Evolutionary conservation across 2,797 vertebrate species (phyloP).

Genomic region (Sebastes baramenuke): DNA sequence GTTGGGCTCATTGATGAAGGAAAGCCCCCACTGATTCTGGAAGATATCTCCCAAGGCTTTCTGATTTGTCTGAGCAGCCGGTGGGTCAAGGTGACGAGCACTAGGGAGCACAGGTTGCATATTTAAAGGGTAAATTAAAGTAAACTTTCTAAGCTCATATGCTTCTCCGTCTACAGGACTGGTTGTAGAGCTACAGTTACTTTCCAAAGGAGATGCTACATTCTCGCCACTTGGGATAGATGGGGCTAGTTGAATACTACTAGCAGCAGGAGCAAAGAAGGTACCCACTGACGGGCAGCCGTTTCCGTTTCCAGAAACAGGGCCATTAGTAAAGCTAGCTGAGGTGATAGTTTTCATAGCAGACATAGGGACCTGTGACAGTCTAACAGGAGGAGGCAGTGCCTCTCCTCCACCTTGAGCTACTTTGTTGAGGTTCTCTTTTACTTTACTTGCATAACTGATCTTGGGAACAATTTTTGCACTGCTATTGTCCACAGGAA

Average conservation of each 20-base stretch:
- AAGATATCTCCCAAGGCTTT: constrained; percentile 98
- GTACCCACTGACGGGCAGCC: constrained; percentile 86
- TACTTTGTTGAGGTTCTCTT: constrained; percentile 99
- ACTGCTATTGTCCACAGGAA: constrained; percentile 99
- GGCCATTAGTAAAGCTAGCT: constrained; percentile 95
- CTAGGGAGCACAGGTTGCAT: constrained; percentile 97
- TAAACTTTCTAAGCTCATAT: constrained; percentile 92
- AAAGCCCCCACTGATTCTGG: constrained; percentile 99
- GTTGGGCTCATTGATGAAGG: constrained; percentile 98
- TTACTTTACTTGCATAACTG: constrained; percentile 99
- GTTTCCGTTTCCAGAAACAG: constrained; percentile 89
- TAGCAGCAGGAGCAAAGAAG: constrained; percentile 91
- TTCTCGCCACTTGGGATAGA: constrained; percentile 85
- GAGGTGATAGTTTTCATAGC: constrained; percentile 98
- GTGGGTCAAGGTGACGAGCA: constrained; percentile 81
- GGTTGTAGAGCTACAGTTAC: constrained; percentile 75
- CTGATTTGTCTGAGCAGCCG: constrained; percentile 89
- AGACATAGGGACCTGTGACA: constrained; percentile 96
- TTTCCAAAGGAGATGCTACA: constrained; percentile 83
- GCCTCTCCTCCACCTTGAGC: constrained; percentile 87
- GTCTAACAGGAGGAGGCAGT: constrained; percentile 81
- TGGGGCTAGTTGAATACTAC: constrained; percentile 85
- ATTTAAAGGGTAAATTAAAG: constrained; percentile 98
- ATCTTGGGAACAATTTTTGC: constrained; percentile 99
- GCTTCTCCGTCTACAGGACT: constrained; percentile 81